These are phyloP conservation scores for Tiphia femorata DNA, from an alignment of 2,888 invertebrate species.

Conservation along the genomic window DNA sequence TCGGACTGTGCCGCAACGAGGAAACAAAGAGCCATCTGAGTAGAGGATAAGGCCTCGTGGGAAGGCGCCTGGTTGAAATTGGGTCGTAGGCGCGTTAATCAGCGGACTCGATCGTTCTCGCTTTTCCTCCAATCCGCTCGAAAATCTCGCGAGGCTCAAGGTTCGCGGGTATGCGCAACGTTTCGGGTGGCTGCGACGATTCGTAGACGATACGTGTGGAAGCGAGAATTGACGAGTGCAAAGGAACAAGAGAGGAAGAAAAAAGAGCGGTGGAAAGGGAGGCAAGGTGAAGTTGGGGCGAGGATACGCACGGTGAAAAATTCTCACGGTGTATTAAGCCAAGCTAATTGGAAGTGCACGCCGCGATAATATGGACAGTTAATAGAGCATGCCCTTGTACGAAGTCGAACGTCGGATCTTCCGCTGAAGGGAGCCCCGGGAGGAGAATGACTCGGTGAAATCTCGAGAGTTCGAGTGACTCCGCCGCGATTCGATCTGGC, in stretches of 20 bases:
- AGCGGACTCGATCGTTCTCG: conserved; percentile 9
- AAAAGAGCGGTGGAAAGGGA: background rate
- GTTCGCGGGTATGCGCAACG: no score
- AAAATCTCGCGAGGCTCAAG: background rate
- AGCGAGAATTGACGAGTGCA: conserved; percentile 3
- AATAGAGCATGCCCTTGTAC: conserved; percentile 39
- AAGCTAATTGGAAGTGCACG: conserved; percentile 49
- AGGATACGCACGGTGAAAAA: conserved; percentile 21
- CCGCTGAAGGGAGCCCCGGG: conserved; percentile 10
- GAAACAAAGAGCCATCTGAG: no score
- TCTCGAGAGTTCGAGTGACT: conserved; percentile 20
- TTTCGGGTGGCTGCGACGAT: background rate
- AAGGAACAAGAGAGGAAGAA: background rate
- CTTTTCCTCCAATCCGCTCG: background rate
- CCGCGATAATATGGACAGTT: conserved; percentile 44
- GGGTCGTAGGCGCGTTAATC: conserved; percentile 8
- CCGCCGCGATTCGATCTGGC: conserved; percentile 38
- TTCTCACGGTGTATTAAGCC: conserved; percentile 48
- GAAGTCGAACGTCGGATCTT: conserved; percentile 2
- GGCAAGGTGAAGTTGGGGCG: no score
- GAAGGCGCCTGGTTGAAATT: conserved; percentile 17
- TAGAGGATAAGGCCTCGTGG: conserved; percentile 23
- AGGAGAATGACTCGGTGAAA: conserved; percentile 38
- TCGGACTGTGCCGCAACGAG: no score
- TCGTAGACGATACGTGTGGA: background rate